Evolutionary conservation across 2,888 invertebrate genomes (phyloP).

Genomic region (Sthenelais limicola): DNA sequence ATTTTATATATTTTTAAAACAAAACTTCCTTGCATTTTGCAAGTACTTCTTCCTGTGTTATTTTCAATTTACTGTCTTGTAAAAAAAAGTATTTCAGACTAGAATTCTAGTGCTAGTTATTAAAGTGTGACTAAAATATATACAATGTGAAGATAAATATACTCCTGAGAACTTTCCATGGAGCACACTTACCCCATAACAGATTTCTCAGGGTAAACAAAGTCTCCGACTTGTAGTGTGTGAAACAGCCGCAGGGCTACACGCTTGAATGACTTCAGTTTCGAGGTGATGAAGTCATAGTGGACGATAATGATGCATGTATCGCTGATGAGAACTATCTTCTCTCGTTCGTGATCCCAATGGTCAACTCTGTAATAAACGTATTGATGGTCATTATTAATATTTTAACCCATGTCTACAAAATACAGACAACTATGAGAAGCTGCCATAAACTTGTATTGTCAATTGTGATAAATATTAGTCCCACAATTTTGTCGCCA

Average conservation of each 20-base stretch:
- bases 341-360: constrained; percentile 90
- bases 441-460: no score
- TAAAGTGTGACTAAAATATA: no score
- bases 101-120: no score
- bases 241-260: constrained; percentile 81
- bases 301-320: constrained; percentile 82
- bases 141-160: no score
- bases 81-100: no score
- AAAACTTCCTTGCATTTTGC: no score
- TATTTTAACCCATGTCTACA: background rate
- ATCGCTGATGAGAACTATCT: constrained; percentile 83
- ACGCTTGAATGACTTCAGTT: constrained; percentile 79
- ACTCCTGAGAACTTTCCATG: no score
- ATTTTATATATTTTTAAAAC: no score
- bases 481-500: no score
- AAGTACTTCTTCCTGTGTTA: no score
- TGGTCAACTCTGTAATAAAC: constrained; percentile 83
- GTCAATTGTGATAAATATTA: no score
- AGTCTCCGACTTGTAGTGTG: constrained; percentile 82
- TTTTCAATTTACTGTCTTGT: no score
- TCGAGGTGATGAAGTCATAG: constrained; percentile 88
- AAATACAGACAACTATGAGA: background rate
- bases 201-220: constrained; percentile 86
- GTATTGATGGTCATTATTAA: background rate
- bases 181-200: constrained; percentile 87